Evolutionary conservation across 1,140 invertebrate species (phyloP), one percentile per base, ranked within the genome.

Genomic region (Adoxophyes honmai): DNA sequence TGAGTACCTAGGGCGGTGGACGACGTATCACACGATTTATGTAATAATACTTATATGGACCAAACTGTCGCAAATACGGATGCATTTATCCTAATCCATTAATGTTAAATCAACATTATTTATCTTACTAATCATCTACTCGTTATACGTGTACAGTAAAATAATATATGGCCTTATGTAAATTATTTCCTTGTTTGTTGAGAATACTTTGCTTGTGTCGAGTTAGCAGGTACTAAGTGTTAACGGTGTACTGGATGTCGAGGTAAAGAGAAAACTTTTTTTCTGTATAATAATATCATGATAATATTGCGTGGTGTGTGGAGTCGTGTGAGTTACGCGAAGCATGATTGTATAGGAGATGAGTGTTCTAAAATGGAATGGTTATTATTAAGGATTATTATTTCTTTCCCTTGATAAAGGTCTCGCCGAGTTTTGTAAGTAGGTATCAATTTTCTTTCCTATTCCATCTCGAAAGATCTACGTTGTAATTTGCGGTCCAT

Each of bases 151-250:
- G 83, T 88, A 88, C 83, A 86, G 83, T 88, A 75, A 58, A 79
- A 75, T 81, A 76, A 78, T 78, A 77, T 84, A 88, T 88, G 80
- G 83, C 86, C 86, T 88, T 88, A 88, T 86, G 83, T 88, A 84
- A 81, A 83, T 81, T 83, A 81, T 86, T 86, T 81, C 74, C 69
- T 76, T 58, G 80, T 81, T 84, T 70, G 73, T 85, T 80, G 67
- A 48, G 61, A 73, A 70, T 75, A 66, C 66, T 71, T 75, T 78
- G 83, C 83, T 86, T 86, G 66, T 70, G 70, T 77, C 70, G 73
- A 72, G 70, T 59, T 62, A 59, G 60, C 68, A 57, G 60, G 66
- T 60, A 65, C 66, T 63, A 66, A 71, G 60, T 77, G 68, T 78
- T 73, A 66, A 71, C 59, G 64, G 66, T 63, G 55, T 66, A 62